Conservation (phyloP, 2,888 invertebrate species). For the Callimorpha dominula region DNA sequence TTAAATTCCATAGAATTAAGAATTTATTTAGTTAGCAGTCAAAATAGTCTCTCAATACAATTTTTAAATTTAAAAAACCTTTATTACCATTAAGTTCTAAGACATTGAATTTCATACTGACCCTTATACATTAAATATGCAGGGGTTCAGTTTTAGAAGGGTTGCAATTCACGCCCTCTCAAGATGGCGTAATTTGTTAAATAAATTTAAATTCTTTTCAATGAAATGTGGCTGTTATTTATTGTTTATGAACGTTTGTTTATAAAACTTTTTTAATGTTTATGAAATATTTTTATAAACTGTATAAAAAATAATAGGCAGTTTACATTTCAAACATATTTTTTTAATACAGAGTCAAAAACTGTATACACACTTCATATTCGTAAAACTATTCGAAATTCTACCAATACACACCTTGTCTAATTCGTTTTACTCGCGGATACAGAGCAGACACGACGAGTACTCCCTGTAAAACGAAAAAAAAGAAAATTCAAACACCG, state of each 20-base stretch:
- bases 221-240: neutral
- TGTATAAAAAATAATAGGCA: neutral
- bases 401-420: neutral
- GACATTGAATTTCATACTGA: neutral
- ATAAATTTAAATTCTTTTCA: neutral
- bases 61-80: neutral
- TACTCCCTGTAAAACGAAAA: neutral
- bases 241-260: neutral
- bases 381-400: neutral
- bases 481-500: neutral
- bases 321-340: neutral
- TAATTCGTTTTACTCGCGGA: neutral
- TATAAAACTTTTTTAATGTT: too few relatives aligned
- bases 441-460: neutral
- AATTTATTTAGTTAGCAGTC: too few relatives aligned
- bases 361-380: neutral
- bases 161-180: conserved; percentile 24
- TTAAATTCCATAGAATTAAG: too few relatives aligned
- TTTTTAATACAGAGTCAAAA: neutral
- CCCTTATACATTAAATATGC: neutral
- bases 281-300: neutral
- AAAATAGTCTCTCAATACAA: neutral
- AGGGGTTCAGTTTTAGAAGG: conserved; percentile 16
- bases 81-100: neutral
- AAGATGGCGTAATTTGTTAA: conserved; percentile 21